A percentile compares a stretch with the other conserved stretches of the same genome.
Evolutionary conservation across 2,113 vertebrate genomes (phyloP).

Genomic region (Caloenas nicobarica): DNA sequence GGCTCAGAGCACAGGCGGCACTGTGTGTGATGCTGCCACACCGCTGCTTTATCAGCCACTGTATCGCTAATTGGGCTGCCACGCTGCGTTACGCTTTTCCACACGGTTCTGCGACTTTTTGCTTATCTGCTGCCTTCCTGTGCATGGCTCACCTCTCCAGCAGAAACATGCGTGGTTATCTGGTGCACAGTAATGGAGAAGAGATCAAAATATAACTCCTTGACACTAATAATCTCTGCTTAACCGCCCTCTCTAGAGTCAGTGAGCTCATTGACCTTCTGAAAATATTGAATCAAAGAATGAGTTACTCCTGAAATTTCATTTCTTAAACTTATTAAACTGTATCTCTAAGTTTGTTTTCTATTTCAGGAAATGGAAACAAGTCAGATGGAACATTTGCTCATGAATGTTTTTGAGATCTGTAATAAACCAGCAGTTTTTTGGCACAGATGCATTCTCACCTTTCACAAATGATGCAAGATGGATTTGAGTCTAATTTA

Average conservation of each 20-base stretch:
- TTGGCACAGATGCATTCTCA: neutral
- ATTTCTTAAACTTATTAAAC: neutral
- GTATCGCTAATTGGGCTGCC: accelerated
- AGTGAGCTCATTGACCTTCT: neutral
- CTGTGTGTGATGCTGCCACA: neutral
- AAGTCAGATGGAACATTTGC: neutral
- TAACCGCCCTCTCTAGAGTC: neutral
- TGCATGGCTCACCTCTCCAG: neutral
- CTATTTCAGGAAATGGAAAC: neutral
- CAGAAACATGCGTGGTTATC: neutral
- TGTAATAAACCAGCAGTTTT: neutral
- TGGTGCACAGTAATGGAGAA: neutral
- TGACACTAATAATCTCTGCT: neutral
- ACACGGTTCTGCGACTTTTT: neutral
- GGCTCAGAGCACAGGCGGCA: neutral
- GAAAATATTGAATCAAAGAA: neutral
- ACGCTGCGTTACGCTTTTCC: accelerated
- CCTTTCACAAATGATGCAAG: neutral
- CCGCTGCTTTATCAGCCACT: accelerated
- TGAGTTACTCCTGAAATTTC: neutral
- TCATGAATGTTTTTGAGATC: neutral
- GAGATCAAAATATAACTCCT: neutral
- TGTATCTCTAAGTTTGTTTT: neutral
- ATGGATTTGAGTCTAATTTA: neutral
- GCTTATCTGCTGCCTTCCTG: neutral